Base-by-base conservation (phyloP, 2,113 vertebrate genomes). In the Euleptes europaea region DNA sequence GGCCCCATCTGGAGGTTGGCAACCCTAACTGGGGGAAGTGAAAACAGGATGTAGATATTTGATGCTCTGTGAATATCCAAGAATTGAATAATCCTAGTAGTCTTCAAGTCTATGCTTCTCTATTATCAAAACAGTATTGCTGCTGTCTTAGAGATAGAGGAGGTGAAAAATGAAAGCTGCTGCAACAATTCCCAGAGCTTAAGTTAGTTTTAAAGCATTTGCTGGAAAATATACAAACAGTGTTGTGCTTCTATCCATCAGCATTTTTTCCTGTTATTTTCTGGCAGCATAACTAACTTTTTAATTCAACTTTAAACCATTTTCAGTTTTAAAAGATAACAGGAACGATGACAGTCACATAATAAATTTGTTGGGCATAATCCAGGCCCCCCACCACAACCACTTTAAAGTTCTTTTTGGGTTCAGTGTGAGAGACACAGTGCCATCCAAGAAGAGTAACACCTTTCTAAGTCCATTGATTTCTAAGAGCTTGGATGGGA, bases 201-300 rank as follows among this genome's bases (percentile, higher is more conserved):
- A 69, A 88, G 42, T 3, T 23, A 3, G 1, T 69, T 90, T 90
- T 47, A 82, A 86, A 44, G 33, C 42, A 42, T 38, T 5, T 2
- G 23, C 42, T 78, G 69, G 74, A 86, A 91, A 93, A 57, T 5
- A 31, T 0, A 80, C 75, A 79, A 23, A 80, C 80, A 77, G 21
- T 15, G 66, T 74, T 54, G 31, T 13, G 21, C 42, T 13, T 84
- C 85, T 84, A 38, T 9, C 63, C 23, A 78, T 86, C 78, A 78
- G 40, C 80, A 3, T 80, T 51, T 10, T 54, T 14, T 40, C 70
- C 67, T 44, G 2, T 35, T 35, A 3, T 15, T 89, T 73, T 73
- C 40, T 89, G 54, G 67, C 63, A 91, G 60, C 2, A 87, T 33
- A 38, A 23, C 1, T 74, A 84, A 73, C 1, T 26, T 72, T 67